These are phyloP conservation scores for Eristalinus aeneus DNA, from an alignment of 2,888 invertebrate genomes.

Conservation along the genomic window DNA sequence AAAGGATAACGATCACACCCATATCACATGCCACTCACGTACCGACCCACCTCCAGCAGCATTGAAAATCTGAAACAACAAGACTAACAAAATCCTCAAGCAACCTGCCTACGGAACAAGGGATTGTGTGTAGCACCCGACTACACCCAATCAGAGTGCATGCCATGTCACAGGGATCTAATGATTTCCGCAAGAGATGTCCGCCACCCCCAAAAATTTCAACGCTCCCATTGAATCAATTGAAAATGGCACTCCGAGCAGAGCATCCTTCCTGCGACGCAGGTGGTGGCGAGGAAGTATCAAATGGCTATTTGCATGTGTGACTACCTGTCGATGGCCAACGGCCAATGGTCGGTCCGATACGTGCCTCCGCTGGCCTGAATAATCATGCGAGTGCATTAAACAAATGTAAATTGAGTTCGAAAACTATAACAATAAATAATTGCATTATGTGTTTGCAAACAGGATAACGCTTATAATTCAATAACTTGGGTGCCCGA, in stretches of 20 bases:
- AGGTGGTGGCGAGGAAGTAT: neutral
- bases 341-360: neutral
- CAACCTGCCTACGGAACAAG: neutral
- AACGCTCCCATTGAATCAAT: conserved; percentile 54
- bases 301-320: neutral
- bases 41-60: too few species aligned
- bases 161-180: conserved; percentile 7
- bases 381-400: conserved; percentile 61
- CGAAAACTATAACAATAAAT: conserved; percentile 69
- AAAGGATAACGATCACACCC: too few species aligned
- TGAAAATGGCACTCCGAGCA: conserved; percentile 40
- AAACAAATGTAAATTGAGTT: conserved; percentile 68
- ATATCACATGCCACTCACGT: too few species aligned
- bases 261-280: conserved; percentile 8
- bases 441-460: conserved; percentile 68
- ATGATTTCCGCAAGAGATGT: conserved; percentile 48
- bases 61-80: too few species aligned
- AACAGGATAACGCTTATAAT: conserved; percentile 70
- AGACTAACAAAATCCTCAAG: too few species aligned
- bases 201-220: conserved; percentile 7
- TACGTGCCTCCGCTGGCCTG: neutral
- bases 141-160: neutral
- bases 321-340: neutral
- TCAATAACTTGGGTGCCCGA: conserved; percentile 39
- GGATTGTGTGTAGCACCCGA: neutral